Conservation (phyloP, 2,797 vertebrate genomes). For the Anniella stebbinsi region DNA sequence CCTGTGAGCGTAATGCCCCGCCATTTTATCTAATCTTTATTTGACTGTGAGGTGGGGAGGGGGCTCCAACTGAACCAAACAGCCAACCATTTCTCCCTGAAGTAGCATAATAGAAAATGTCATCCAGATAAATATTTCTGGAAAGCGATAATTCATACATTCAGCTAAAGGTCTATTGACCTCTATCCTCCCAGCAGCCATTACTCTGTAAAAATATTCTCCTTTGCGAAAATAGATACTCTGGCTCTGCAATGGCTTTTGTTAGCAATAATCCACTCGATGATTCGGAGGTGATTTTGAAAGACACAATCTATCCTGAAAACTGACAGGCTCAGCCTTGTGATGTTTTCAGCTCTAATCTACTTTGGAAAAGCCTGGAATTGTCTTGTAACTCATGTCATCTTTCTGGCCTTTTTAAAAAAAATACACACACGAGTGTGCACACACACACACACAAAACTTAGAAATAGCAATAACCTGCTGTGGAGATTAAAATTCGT, state of each 20-base stretch:
- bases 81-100: conserved; percentile 7
- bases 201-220: conserved; percentile 34
- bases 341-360: conserved; percentile 37
- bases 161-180: conserved; percentile 27
- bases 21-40: conserved; percentile 33
- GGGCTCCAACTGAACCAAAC: not conserved
- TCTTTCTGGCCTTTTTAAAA: conserved; percentile 12
- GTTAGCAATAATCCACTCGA: conserved; percentile 32
- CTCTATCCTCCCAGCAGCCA: conserved; percentile 38
- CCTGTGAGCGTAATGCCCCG: not conserved
- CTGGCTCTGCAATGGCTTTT: conserved; percentile 14
- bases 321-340: conserved; percentile 31
- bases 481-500: not conserved
- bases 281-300: conserved; percentile 36
- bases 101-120: conserved; percentile 28
- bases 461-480: not conserved
- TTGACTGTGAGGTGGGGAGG: not conserved
- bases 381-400: conserved; percentile 49
- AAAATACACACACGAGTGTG: no score
- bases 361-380: conserved; percentile 28
- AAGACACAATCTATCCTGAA: conserved; percentile 43
- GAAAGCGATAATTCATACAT: conserved; percentile 40
- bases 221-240: conserved; percentile 34
- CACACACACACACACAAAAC: not conserved
- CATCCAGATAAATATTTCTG: conserved; percentile 36